Conservation (phyloP, 1,140 invertebrate genomes). For the Temnothorax nylanderi region DNA sequence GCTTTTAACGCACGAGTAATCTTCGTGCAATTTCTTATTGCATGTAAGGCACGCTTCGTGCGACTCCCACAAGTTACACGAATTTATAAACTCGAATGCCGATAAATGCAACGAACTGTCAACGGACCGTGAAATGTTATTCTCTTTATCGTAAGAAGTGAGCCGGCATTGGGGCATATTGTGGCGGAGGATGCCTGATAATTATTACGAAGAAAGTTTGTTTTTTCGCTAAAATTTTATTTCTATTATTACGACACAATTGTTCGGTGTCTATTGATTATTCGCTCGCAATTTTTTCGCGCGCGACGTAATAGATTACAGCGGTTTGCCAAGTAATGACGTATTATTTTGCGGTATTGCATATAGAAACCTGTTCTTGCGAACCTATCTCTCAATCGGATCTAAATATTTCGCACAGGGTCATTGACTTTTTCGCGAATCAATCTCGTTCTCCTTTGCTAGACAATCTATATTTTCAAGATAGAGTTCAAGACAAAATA, state of each 20-base stretch:
- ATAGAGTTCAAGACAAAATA: neutral
- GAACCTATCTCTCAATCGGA: neutral
- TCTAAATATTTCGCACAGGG: conserved; percentile 28
- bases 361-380: conserved; percentile 13
- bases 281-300: conserved; percentile 10
- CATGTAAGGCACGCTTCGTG: neutral
- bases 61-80: conserved; percentile 1
- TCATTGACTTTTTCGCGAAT: conserved; percentile 20
- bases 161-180: neutral
- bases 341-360: conserved; percentile 32
- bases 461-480: neutral
- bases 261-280: conserved; percentile 8
- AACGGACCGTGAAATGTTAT: conserved; percentile 2
- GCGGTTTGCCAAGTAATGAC: neutral
- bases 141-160: neutral
- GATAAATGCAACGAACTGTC: neutral
- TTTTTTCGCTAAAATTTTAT: conserved; percentile 5
- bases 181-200: neutral
- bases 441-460: neutral
- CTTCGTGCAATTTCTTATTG: neutral
- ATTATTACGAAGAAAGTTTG: neutral
- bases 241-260: neutral
- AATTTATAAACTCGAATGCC: neutral
- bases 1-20: conserved; percentile 9
- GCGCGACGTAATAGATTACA: neutral